Percentiles rank a stretch among this genome's conserved stretches.
Evolutionary conservation across 2,113 vertebrate species (phyloP).

Genomic region (Pampusana beccarii): DNA sequence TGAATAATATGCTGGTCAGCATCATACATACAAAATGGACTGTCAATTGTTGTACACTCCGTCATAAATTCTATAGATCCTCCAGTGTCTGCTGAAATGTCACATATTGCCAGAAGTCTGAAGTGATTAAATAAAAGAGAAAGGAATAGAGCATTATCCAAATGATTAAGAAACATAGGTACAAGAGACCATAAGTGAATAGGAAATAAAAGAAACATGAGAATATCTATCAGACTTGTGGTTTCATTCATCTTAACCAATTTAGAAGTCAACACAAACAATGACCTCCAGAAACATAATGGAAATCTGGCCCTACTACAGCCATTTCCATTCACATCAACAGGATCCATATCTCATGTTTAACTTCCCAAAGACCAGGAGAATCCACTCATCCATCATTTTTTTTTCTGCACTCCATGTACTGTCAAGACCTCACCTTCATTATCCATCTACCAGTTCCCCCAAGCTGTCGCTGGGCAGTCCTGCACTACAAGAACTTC

Average conservation of each 20-base stretch:
- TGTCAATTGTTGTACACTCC: conserved; percentile 94
- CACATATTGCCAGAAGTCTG: conserved; percentile 95
- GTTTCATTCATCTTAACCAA: background rate
- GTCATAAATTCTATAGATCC: conserved; percentile 99
- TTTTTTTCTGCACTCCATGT: background rate
- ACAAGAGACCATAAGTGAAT: background rate
- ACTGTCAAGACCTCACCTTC: background rate
- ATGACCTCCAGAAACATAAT: background rate
- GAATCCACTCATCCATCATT: background rate
- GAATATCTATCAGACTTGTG: background rate
- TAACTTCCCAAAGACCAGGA: background rate
- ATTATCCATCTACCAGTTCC: background rate
- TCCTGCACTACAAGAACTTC: background rate
- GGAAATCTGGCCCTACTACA: background rate
- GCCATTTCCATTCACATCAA: background rate
- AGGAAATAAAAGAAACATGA: background rate
- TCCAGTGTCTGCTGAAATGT: conserved; percentile 95
- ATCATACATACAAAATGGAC: conserved; percentile 96
- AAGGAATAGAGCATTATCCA: background rate
- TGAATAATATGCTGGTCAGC: conserved; percentile 93
- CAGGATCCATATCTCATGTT: background rate
- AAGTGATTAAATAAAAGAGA: background rate
- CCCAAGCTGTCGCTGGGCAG: background rate
- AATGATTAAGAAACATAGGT: background rate
- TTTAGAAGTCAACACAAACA: background rate